Evolutionary conservation across 2,888 invertebrate species (phyloP).

Genomic region (Oligia strigilis): DNA sequence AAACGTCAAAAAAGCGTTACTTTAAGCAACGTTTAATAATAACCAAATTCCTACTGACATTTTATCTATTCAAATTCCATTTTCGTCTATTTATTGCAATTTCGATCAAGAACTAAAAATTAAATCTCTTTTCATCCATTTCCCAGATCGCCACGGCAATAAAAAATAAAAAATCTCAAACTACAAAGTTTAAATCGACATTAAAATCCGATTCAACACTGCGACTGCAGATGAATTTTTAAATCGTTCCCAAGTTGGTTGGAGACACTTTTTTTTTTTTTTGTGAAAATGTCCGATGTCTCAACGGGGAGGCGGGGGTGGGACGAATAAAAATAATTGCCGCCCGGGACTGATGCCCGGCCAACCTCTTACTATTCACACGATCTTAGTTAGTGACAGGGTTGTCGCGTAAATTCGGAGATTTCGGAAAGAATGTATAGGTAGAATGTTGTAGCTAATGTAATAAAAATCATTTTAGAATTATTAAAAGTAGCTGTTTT

Average conservation of each 20-base stretch:
- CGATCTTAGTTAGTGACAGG: conserved; percentile 77
- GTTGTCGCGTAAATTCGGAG: conserved; percentile 64
- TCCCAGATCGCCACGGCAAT: conserved; percentile 19
- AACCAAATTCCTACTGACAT: neutral
- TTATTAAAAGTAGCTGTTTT: neutral
- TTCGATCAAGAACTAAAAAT: conserved; percentile 13
- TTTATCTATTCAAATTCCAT: neutral
- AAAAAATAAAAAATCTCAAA: conserved; percentile 45
- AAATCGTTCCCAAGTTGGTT: conserved; percentile 65
- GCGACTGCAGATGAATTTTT: conserved; percentile 73
- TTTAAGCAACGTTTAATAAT: no score
- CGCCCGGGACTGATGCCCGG: conserved; percentile 76
- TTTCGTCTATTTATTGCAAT: neutral
- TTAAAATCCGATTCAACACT: conserved; percentile 66
- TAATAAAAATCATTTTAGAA: neutral
- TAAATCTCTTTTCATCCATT: conserved; percentile 17
- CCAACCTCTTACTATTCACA: conserved; percentile 84
- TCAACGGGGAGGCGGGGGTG: conserved; percentile 68
- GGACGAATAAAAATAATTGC: conserved; percentile 87
- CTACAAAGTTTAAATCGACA: conserved; percentile 57
- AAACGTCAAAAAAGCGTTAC: neutral
- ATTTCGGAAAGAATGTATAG: no score
- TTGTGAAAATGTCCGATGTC: conserved; percentile 62
- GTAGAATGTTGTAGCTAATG: neutral
- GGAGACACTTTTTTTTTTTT: conserved; percentile 60